Evolutionary conservation across 2,113 vertebrate genomes (phyloP), one percentile per base, ranked within the genome.

Genomic region (Gobio gobio): DNA sequence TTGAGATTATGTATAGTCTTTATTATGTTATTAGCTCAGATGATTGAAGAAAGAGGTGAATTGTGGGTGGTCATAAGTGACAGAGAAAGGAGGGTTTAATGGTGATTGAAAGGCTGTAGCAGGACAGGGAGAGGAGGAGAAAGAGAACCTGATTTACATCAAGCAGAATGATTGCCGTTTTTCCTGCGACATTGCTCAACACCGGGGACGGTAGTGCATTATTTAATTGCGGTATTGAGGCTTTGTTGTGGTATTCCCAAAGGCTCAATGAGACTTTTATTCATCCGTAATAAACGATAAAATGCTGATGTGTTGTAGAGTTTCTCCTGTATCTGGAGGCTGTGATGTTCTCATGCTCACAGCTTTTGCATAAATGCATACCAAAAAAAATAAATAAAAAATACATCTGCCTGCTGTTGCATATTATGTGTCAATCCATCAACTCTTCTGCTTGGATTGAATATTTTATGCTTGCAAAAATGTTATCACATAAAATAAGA

Each of bases 271-370:
- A 78, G 66, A 84, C 63, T 88, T 90, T 89, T 59, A 73, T 84
- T 86, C 77, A 56, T 58, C 26, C 1, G 83, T 87, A 86, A 86
- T 86, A 84, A 78, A 82, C 5, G 26, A 24, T 78, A 87, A 90
- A 90, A 83, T 90, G 89, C 88, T 91, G 90, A 94, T 90, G 85
- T 89, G 81, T 78, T 87, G 68, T 92, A 89, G 89, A 87, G 77
- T 74, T 66, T 73, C 72, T 83, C 7, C 45, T 18, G 81, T 59
- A 14, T 88, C 82, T 84, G 78, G 45, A 36, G 68, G 61, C 51
- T 77, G 18, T 73, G 22, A 78, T 79, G 45, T 24, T 78, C 87
- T 51, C 54, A n/a, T 82, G 59, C 68, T 56, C 51, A 74, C 64
- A 87, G 86, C 24, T 75, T 63, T 16, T 64, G 74, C 45, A 68